Evolutionary conservation across 2,113 vertebrate genomes (phyloP), one percentile per base, ranked within the genome.

Genomic region (Vulpes ferrilata): DNA sequence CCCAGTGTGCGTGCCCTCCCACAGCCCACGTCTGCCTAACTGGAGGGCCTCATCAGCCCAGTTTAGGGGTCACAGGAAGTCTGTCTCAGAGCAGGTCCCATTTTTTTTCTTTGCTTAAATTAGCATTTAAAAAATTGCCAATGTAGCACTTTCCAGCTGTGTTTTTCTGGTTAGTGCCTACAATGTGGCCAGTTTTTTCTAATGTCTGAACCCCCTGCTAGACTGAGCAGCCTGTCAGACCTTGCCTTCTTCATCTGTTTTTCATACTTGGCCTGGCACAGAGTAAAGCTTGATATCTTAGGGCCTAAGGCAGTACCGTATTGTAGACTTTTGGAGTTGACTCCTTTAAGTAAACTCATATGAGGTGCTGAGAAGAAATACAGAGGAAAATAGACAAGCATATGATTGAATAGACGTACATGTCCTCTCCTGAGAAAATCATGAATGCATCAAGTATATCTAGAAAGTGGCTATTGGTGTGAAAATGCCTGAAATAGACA

Each of bases 151-250:
- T 92, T 55, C 43, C 74, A 3, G 0, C 38, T 53, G 27, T 73
- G 55, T 79, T 78, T 80, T 93, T 91, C 89, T 82, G 7, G 13
- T 78, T 93, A 38, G 59, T 59, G 20, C 93, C 83, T 93, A 79
- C 71, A 62, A 1, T 78, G 38, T 78, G 73, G 51, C 60, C 95
- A 1, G 48, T 89, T 55, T 85, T 69, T 69, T 90, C 53, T 92
- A 22, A 53, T 79, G 38, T 94, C 80, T 83, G 74, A 91, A 78
- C 43, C 60, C n/a, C 64, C 30, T 88, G 32, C 7, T 60, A 79
- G 25, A 57, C 11, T 57, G 23, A 90, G n/a, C 57, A 15, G 8
- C 81, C 64, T 57, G 25, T 67, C 79, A 95, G 9, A 79, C 62
- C 86, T 90, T 55, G 15, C 65, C 22, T 86, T 86, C 86, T 86